These are phyloP conservation scores for Aythya baeri DNA, from an alignment of 2,113 vertebrate species.

Conservation along the genomic window DNA sequence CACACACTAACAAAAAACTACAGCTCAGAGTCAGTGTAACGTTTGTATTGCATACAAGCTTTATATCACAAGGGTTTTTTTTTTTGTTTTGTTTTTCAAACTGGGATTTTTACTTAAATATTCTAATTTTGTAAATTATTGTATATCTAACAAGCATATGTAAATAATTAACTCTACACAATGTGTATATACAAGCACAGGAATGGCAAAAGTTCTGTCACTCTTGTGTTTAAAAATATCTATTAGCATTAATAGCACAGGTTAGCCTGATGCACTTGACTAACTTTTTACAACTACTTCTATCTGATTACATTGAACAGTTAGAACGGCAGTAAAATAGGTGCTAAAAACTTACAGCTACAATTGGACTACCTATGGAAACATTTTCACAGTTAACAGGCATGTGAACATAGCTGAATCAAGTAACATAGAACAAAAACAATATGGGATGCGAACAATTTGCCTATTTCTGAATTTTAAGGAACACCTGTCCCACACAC, in stretches of 20 bases:
- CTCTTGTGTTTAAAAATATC: background rate
- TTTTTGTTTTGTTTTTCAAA: background rate
- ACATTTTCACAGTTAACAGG: background rate
- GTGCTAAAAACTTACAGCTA: background rate
- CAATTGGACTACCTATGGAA: background rate
- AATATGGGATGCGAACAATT: background rate
- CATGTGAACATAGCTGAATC: background rate
- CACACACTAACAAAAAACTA: background rate
- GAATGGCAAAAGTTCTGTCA: background rate
- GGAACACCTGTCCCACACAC: background rate
- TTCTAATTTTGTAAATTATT: background rate
- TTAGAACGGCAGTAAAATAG: background rate
- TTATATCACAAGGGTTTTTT: background rate
- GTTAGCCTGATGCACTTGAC: background rate
- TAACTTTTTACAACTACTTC: background rate
- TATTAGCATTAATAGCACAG: background rate
- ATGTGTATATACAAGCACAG: background rate
- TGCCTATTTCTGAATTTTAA: background rate
- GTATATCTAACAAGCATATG: background rate
- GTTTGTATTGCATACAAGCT: accelerated
- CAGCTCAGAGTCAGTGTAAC: background rate
- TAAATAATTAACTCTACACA: background rate
- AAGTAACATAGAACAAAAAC: background rate
- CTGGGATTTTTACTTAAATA: background rate
- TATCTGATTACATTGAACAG: background rate